phyloP scores from a whole-genome alignment of 2,113 vertebrate genomes.

The Boulengeromyrus knoepffleri region DNA sequence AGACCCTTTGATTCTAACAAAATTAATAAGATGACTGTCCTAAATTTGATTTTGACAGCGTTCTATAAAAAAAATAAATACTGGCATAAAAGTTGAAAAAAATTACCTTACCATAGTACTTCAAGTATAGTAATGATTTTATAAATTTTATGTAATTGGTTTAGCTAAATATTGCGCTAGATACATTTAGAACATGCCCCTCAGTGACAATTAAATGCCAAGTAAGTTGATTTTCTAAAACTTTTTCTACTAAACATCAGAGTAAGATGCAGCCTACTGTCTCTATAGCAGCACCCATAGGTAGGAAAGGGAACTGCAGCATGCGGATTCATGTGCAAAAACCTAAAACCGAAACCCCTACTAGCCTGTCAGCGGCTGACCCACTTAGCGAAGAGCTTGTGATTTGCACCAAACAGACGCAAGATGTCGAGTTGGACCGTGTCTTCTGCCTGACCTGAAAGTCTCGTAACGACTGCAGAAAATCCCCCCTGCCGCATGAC shows the following conservation, averaged over 20 bases:
- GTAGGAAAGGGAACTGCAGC: conserved; percentile 7
- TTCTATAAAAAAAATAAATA: background rate
- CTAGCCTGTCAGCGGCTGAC: background rate
- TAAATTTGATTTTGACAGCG: background rate
- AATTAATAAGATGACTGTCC: background rate
- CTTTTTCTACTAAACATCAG: background rate
- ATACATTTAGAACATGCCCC: background rate
- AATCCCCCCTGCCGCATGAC: background rate
- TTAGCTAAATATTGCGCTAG: background rate
- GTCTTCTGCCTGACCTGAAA: background rate
- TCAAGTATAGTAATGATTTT: background rate
- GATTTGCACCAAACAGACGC: background rate
- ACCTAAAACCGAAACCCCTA: background rate
- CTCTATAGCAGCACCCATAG: conserved; percentile 15
- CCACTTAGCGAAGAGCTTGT: background rate
- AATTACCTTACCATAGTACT: background rate
- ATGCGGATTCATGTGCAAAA: background rate
- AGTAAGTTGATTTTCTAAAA: background rate
- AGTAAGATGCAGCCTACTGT: background rate
- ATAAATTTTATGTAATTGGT: background rate
- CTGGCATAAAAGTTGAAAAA: background rate
- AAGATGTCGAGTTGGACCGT: background rate
- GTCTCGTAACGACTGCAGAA: background rate
- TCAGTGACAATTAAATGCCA: background rate
- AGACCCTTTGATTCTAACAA: background rate